Percentiles rank a stretch among this genome's conserved stretches.
phyloP scores from a whole-genome alignment of 1,140 invertebrate species.

The Nasonia vitripennis region DNA sequence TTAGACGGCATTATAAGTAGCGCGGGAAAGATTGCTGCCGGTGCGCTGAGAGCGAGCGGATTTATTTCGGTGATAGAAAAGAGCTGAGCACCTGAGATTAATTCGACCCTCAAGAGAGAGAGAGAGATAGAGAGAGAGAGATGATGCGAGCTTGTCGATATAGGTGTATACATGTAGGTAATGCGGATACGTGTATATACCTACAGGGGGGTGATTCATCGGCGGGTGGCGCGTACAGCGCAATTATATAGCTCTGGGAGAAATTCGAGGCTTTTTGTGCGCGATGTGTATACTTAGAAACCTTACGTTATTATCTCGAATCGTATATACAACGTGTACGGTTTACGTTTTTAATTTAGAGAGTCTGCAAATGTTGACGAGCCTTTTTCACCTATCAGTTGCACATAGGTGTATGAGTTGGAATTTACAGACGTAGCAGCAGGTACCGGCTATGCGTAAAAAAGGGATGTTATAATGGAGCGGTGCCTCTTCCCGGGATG shows the following conservation, averaged over 20 bases:
- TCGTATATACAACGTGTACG: no score
- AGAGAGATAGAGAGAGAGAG: not conserved
- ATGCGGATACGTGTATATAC: not conserved
- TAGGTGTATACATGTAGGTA: not conserved
- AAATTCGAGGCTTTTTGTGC: no score
- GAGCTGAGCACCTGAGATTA: conserved; percentile 30
- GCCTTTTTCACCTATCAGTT: not conserved
- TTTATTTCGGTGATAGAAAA: conserved; percentile 27
- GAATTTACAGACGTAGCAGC: not conserved
- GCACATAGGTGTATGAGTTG: not conserved
- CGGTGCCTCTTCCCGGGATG: conserved; percentile 8
- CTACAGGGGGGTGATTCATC: conserved; percentile 15
- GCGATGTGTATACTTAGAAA: no score
- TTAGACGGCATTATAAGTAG: conserved; percentile 67
- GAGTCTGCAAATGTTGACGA: no score
- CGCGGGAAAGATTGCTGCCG: no score
- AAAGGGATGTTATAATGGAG: conserved; percentile 33
- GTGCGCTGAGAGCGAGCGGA: conserved; percentile 21
- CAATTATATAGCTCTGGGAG: no score
- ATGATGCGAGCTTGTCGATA: not conserved
- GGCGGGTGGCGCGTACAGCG: no score
- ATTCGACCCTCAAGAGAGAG: conserved; percentile 1
- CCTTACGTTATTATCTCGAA: no score
- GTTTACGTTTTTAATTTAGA: no score
- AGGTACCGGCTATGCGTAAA: not conserved